Base-by-base conservation (phyloP, 2,113 vertebrate genomes). In the Carettochelys insculpta region DNA sequence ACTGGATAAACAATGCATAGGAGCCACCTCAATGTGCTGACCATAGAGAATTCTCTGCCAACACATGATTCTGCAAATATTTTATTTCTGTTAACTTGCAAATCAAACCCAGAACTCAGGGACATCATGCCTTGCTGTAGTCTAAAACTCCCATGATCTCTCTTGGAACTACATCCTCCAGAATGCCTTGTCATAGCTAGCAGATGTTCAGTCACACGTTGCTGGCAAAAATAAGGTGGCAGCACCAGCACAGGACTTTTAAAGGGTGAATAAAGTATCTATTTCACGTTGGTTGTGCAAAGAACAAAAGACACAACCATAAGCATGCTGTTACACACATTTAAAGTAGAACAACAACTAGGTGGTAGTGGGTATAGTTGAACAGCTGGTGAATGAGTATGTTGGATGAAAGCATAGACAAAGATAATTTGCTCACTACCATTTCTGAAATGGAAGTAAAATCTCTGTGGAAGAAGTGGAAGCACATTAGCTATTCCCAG, bases 11-110 rank as follows among this genome's bases (percentile, higher is more conserved):
- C 90, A 86, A 85, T 83, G 85, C 58, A 38, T n/a, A 43, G 41
- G 87, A 48, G 31, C 91, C 82, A 41, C 58, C 0, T 68, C 61
- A 22, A 22, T 68, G 8, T 38, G 0, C 2, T 85, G 88, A 68
- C 41, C 77, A 90, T 80, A 92, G 47, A 89, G 91, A 93, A 92
- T 75, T 90, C 38, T 94, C 85, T 77, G 11, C 43, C 80, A 91
- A 54, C 83, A 12, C 54, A 82, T 79, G 38, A 85, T 71, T 95
- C 94, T 91, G 87, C 87, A 93, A 48, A 48, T 86, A 45, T 29
- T 75, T 93, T 87, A 85, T 83, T 54, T 51, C 82, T 0, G 0
- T 71, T 90, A 86, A 92, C 41, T 43, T 11, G 45, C 24, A 45
- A 41, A 45, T 10, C 71, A 45, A 45, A 75, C 24, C 6, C 4